Base-by-base conservation (phyloP, 2,113 vertebrate species). In the Oncorhynchus kisutch region DNA sequence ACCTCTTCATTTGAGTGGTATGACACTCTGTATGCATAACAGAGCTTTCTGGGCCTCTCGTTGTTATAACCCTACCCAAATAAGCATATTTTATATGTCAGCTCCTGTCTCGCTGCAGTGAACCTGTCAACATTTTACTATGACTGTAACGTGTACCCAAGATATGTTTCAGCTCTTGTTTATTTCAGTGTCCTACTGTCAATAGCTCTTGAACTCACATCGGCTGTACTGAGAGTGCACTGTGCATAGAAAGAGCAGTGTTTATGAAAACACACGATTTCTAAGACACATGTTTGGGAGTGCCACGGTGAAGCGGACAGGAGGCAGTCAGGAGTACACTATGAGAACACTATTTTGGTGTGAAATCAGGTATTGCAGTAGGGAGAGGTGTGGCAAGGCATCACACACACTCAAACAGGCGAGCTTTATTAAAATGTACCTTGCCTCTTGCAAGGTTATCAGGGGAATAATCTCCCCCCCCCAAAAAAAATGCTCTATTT, bases 401-500 rank as follows among this genome's bases (percentile, higher is more conserved):
- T 45, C 67, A 45, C 71, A 76, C 54, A 68, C 77, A 20, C 59
- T 75, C 68, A 71, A 66, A 34, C 73, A 74, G 75, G 68, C 59
- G 59, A 39, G n/a, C 39, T 81, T 76, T 81, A 74, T 75, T 78
- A 77, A 77, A 82, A 48, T 72, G 66, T 22, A 62, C 39, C 39
- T 74, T 45, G n/a, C 39, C 48, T 72, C 76, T 75, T 62, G 57
- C 70, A 77, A 82, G 82, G 85, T 84, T 82, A 81, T 79, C 73
- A 34, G 16, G 66, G 34, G 34, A 39, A 76, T 84, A 74, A 86
- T 82, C 81, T 59, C 29, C 60, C 29, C 13, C n/a, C 1, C 29
- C 4, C 1, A 31, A 66, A 66, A 24, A 29, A 29, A 66, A 8
- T 18, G 7, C 27, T 68, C 31, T 16, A 67, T 82, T 75, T 83